Base-by-base conservation (phyloP, 1,140 invertebrate genomes). In the Psilanteris sp. region DNA sequence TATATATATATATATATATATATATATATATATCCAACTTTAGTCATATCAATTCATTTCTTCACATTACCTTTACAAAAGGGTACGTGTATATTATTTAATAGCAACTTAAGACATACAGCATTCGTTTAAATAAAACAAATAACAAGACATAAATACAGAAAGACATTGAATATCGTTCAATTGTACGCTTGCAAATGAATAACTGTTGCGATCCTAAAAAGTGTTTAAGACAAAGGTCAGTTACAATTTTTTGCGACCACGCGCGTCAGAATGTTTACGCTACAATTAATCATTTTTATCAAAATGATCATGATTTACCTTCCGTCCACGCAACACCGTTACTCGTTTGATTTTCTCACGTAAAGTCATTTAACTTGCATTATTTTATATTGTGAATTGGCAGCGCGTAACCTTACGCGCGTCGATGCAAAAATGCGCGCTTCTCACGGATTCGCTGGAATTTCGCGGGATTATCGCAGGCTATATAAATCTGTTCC, bases 401-500 rank as follows among this genome's bases (percentile, higher is more conserved):
- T 14, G 26, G 26, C 36, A 68, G 43, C 22, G 26, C 10, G 62
- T 41, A 29, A 7, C n/a, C n/a, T n/a, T n/a, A n/a, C n/a, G n/a
- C n/a, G 11, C 22, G 22, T 50, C 36, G 29, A 57, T 46, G 15
- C 43, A 57, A 73, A 73, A 68, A 68, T 46, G 9, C 16, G 26
- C 24, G 43, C 54, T 77, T 82, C 79, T 70, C 81, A 81, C 81
- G 73, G 37, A 57, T 43, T 50, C 24, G 27, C 39, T 61, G 74
- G 68, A 78, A 80, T 81, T 73, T 79, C 48, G 77, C 55, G 37
- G 70, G 48, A 77, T 77, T 66, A 79, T 48, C 59, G 34, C 39
- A 36, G 14, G 67, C 36, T 18, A 26, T 59, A 79, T 84, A 85
- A 84, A 85, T 83, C 74, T 39, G 46, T 11, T 43, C 8, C 27